Base-by-base conservation (phyloP, 2,888 invertebrate genomes). In the Drosophila recens region DNA sequence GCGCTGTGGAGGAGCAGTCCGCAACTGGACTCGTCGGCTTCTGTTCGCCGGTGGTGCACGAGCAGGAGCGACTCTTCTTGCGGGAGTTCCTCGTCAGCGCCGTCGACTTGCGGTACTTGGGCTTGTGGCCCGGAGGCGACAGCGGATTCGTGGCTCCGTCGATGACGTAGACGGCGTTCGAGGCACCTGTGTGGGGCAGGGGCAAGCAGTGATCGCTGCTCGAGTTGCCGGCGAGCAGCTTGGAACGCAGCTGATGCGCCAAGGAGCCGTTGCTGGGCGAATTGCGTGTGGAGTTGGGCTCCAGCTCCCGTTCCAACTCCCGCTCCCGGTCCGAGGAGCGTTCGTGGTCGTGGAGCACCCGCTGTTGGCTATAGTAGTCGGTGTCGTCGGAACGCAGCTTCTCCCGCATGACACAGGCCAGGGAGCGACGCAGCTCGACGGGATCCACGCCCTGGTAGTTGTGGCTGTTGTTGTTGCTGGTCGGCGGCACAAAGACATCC, bases 331-430 rank as follows among this genome's bases (percentile, higher is more conserved):
- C 58, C 8, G 27, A 10, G 6, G 51, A 9, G 1, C 15, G 15
- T 17, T 75, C 80, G 36, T 76, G 70, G 27, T 87, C 80, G 43
- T 59, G 64, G 2, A 49, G 48, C 20, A 63, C 48, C 1, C 42
- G 48, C 53, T 74, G 65, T 9, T 82, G 83, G 42, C 79, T 79
- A 57, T 86, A 82, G 46, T 82, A 84, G 23, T 91, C 90, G 30
- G 83, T 85, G 52, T 90, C 89, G 56, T 91, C 92, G 5, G 90
- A 90, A 2, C 90, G 86, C 30, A 92, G 65, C 56, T 91, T 90
- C 56, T 91, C 89, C 6, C 90, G 85, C 80, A 91, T 84, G 2
- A 85, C 82, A 40, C 82, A 80, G 23, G 87, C 88, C 62, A 90
- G 45, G 8, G 88, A 87, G 15, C 80, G 81, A 11, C 81, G 80